Conservation (phyloP, 2,113 vertebrate genomes). For the Canis aureus region DNA sequence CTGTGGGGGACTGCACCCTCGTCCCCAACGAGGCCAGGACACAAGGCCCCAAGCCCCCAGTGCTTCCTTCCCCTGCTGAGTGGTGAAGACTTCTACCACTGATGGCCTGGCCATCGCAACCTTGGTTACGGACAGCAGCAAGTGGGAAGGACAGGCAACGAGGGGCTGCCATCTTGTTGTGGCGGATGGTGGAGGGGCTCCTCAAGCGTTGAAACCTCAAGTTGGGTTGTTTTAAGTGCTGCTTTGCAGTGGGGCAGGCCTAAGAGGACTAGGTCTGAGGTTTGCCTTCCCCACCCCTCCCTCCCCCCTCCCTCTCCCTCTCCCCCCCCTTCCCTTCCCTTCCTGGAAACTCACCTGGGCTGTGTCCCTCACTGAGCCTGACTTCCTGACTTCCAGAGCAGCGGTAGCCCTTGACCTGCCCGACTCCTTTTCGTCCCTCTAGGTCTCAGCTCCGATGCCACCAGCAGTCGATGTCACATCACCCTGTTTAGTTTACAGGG, state of each 20-base stretch:
- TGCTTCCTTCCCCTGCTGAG: neutral
- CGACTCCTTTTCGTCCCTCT: neutral
- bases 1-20: neutral
- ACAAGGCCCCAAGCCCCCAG: neutral
- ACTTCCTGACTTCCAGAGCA: neutral
- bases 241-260: neutral
- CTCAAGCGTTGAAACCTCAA: neutral
- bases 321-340: neutral
- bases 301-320: neutral
- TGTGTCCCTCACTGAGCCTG: neutral
- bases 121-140: too few relatives aligned
- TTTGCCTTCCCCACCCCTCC: neutral
- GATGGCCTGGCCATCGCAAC: neutral
- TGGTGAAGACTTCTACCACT: neutral
- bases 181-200: neutral
- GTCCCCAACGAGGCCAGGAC: neutral
- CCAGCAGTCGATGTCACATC: neutral
- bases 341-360: neutral
- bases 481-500: neutral
- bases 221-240: neutral
- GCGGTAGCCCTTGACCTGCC: neutral
- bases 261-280: neutral
- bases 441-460: neutral
- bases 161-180: neutral
- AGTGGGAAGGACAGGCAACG: neutral